A percentile compares a stretch with the other conserved stretches of the same genome.
These are phyloP conservation scores for Carlito syrichta DNA, from an alignment of 2,113 vertebrate genomes.

Conservation along the genomic window DNA sequence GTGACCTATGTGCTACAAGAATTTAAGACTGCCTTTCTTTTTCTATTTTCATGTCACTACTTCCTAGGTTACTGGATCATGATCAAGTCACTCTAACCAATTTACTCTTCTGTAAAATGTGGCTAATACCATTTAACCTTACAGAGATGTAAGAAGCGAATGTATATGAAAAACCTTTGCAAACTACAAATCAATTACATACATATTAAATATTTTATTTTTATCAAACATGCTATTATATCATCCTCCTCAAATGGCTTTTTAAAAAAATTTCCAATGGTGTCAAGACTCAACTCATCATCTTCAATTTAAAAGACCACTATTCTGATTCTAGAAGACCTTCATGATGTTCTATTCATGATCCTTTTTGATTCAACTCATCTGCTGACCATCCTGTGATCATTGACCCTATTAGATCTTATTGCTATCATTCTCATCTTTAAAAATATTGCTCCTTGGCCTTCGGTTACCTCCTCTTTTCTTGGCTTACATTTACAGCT, in stretches of 20 bases:
- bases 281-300: not conserved
- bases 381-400: not conserved
- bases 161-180: not conserved
- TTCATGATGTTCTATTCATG: not conserved
- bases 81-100: not conserved
- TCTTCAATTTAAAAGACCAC: not conserved
- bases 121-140: not conserved
- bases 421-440: not conserved
- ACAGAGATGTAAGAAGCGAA: not conserved
- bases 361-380: not conserved
- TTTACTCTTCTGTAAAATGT: not conserved
- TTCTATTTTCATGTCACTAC: not conserved
- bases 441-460: not conserved
- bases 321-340: not conserved
- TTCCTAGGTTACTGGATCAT: not conserved
- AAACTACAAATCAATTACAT: not conserved
- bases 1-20: not conserved
- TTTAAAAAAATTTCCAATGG: not conserved
- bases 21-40: not conserved
- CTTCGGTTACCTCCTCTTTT: not conserved
- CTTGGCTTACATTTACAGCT: not conserved
- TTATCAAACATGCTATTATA: not conserved
- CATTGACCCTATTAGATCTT: too few relatives aligned
- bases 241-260: not conserved
- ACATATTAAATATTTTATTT: not conserved